Base-by-base conservation (phyloP, 2,797 vertebrate species). In the Chiroxiphia lanceolata region DNA sequence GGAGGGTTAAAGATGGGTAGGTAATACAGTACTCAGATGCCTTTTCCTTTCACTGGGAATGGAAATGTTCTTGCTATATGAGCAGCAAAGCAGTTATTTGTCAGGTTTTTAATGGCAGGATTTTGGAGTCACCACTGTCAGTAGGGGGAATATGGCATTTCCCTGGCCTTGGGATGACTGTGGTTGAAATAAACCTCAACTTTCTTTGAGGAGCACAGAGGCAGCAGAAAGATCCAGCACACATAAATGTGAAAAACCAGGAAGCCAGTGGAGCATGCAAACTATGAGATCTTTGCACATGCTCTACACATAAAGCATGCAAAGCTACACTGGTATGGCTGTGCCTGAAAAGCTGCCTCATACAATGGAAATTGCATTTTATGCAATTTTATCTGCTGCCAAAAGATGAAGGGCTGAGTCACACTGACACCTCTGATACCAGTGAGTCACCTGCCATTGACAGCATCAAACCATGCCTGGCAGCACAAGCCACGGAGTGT, bases 351-450 rank as follows among this genome's bases (percentile, higher is more conserved):
- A 93, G 71, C 56, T 64, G 68, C 71, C 48, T 89, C 22, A 44
- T 29, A 85, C 45, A 87, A 64, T 25, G 40, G 82, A 67, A 93
- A 56, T 5, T 57, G 19, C 31, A 11, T 83, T 93, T 93, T 71
- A 78, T n/a, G n/a, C n/a, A n/a, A n/a, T n/a, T n/a, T n/a, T n/a
- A n/a, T 23, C 60, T 87, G 44, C 67, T 95, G 83, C 86, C 90
- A 87, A 87, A 92, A 71, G 90, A 91, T 92, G 89, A 92, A 95
- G 81, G 92, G 82, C 67, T 95, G 93, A 96, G 84, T 89, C 93
- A 95, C 94, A 64, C 57, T 86, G 91, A 91, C 92, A 93, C 83
- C 92, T 95, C 85, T 72, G 87, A 57, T 91, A 77, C 87, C 87
- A 74, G 53, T 93, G 95, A 95, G 75, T 96, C 96, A 96, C 92